phyloP scores from a whole-genome alignment of 2,113 vertebrate genomes.

The Morone chrysops region DNA sequence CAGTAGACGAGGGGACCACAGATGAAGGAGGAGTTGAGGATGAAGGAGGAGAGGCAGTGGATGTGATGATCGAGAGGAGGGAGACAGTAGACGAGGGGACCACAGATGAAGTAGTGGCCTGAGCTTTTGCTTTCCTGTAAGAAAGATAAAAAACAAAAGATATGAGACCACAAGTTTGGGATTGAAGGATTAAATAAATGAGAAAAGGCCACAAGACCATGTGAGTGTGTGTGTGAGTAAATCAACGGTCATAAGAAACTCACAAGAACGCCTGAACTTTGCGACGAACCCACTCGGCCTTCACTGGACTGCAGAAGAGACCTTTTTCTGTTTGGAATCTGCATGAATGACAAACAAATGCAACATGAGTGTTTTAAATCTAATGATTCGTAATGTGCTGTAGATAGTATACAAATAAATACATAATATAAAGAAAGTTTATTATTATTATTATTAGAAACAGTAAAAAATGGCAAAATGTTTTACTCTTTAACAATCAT shows the following conservation, averaged over 20 bases:
- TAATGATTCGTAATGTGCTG: neutral
- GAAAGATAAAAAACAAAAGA: neutral
- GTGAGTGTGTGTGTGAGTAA: neutral
- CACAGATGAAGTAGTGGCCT: neutral
- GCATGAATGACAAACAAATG: slow-evolving; percentile 22
- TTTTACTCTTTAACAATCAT: no score
- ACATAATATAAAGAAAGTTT: no score
- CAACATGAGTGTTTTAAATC: neutral
- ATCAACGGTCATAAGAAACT: neutral
- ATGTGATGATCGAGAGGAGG: slow-evolving; percentile 60
- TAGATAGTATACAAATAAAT: neutral
- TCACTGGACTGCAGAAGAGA: slow-evolving; percentile 9
- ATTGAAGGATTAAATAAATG: neutral
- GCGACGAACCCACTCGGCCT: neutral
- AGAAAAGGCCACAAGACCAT: neutral
- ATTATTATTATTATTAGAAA: no score
- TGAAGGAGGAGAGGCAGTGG: slow-evolving; percentile 17
- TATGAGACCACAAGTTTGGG: neutral
- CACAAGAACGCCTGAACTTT: slow-evolving; percentile 10
- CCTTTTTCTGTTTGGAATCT: slow-evolving; percentile 61
- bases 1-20: neutral
- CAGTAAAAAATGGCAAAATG: neutral
- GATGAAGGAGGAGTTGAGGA: neutral
- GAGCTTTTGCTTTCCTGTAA: slow-evolving; percentile 26
- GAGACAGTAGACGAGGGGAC: neutral